Conservation (phyloP, 2,797 vertebrate genomes). For the Distichodus sexfasciatus region DNA sequence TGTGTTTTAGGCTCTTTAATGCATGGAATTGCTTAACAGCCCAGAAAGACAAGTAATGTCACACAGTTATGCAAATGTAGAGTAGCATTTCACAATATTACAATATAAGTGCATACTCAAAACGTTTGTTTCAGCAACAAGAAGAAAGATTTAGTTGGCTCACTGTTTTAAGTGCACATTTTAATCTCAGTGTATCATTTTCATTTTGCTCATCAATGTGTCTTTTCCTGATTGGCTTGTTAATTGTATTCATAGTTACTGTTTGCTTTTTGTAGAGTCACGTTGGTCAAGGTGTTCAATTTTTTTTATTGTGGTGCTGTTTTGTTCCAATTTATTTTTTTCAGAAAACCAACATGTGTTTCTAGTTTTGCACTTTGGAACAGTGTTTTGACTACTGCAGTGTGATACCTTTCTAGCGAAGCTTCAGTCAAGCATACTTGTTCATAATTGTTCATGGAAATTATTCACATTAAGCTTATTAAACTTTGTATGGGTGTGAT, state of each 20-base stretch:
- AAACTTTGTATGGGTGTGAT: background rate
- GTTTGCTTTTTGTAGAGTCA: background rate
- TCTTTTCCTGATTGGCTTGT: background rate
- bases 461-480: background rate
- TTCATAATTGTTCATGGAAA: background rate
- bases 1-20: constrained; percentile 40
- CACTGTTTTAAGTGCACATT: background rate
- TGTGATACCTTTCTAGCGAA: background rate
- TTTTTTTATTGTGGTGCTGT: background rate
- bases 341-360: too few relatives aligned
- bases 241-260: background rate
- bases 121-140: background rate
- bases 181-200: background rate
- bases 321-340: too few relatives aligned
- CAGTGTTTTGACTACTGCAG: constrained; percentile 39
- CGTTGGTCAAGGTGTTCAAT: background rate
- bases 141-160: background rate
- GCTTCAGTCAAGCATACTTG: background rate
- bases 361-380: constrained; percentile 51
- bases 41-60: background rate
- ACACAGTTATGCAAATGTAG: background rate
- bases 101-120: background rate
- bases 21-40: constrained; percentile 20
- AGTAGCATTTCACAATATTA: background rate
- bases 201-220: background rate